Base-by-base conservation (phyloP, 2,113 vertebrate species). In the Ictidomys tridecemlineatus region DNA sequence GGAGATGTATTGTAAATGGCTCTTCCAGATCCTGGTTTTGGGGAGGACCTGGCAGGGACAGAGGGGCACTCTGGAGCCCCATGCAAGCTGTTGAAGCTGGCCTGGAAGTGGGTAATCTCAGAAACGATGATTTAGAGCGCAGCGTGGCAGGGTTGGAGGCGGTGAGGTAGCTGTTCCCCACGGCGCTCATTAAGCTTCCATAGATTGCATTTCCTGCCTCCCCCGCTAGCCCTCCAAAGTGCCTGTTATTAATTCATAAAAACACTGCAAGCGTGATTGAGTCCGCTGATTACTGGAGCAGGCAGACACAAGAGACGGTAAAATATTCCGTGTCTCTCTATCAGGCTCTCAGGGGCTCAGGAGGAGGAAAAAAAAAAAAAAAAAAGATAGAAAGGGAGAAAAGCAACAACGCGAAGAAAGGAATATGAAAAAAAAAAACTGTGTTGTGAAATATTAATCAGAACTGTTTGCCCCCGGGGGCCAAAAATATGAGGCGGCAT, bases 211-310 rank as follows among this genome's bases (percentile, higher is more conserved):
- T 98, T 99, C 99, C 99, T 98, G 98, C 98, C 99, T 99, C 98
- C 98, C 97, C 97, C 63, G 83, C 98, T 96, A 98, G 98, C 98
- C 98, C 98, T 99, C 99, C 98, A 98, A 99, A 99, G 99, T 98
- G 98, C 98, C 98, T 98, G 98, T 99, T 99, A 99, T 99, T 99
- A 99, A 99, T 99, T 99, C 99, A 99, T 99, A 99, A 99, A 99
- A 99, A 99, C 99, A 99, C 98, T 97, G 98, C 98, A 98, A 98
- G 98, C 98, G 98, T 98, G 98, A 99, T 98, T 98, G 99, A 98
- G 98, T 98, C 99, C 97, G 98, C 99, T 98, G 98, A 98, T 98
- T 99, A 97, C 98, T 98, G 98, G 97, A 99, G 99, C 99, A 98
- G 98, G 98, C 98, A 99, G 98, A 98, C 98, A 98, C 98, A 78